Base-by-base conservation (phyloP, 2,888 invertebrate species). In the Notodonta ziczac region DNA sequence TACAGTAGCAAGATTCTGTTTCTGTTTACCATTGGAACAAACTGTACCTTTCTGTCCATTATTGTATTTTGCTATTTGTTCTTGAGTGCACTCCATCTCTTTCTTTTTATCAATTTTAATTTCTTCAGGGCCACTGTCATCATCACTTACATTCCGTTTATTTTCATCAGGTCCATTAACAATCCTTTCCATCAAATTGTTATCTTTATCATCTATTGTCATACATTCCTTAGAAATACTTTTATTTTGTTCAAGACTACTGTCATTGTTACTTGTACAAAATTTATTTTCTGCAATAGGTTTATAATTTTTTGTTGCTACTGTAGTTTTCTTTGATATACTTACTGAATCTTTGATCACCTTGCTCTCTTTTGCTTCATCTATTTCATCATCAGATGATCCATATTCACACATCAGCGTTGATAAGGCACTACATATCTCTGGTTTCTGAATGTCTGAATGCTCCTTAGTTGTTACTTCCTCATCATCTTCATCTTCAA, bases 371-470 rank as follows among this genome's bases (percentile, higher is more conserved):
- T 72, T 62, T 61, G 55, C 54, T 39, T 59, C 52, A 57, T 62
- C 69, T n/a, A 58, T 52, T 66, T 77, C 61, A 61, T 94, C 94
- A 79, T 94, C 94, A 63, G 95, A 94, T 62, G 93, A 92, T 56
- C 85, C 91, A 87, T 95, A 96, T 60, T 94, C 93, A 73, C 92
- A 91, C 75, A 95, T 94, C 35, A 96, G 85, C 60, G 92, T 91
- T 54, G 94, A 93, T 65, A 96, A 81, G 13, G 95, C 95, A 71
- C 92, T 94, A 82, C 94, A 95, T 9, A 95, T 79, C 40, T 73
- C 64, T 63, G 86, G 84, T 65, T 87, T 72, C 53, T 64, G 61
- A 56, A 51, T 44, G 46, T 57, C 58, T 56, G 54, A 6, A n/a
- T 16, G 63, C 24, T 60, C 56, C 56, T 57, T 55, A 24, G 60